Percentiles rank a stretch among this genome's conserved stretches.
Conservation (phyloP, 2,888 invertebrate species). For the Anarsia innoxiella region DNA sequence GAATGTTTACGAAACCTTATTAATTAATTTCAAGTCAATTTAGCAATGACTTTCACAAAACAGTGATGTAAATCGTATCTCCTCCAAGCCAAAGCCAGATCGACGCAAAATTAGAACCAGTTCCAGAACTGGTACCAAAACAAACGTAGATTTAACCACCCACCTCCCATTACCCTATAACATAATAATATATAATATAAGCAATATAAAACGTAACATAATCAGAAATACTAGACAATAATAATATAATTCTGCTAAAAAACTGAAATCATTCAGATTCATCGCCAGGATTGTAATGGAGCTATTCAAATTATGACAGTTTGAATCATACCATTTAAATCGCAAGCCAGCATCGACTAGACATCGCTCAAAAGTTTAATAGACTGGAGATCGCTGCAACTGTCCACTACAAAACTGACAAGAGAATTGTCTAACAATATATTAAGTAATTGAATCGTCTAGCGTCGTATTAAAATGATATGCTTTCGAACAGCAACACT, state of each 20-base stretch:
- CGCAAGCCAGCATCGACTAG: constrained; percentile 52
- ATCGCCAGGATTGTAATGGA: constrained; percentile 46
- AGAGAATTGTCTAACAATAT: constrained; percentile 68
- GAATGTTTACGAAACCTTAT: too few species aligned
- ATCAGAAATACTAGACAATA: constrained; percentile 72
- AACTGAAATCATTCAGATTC: constrained; percentile 67
- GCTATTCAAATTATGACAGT: constrained; percentile 23
- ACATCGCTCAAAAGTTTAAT: constrained; percentile 33
- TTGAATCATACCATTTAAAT: constrained; percentile 23
- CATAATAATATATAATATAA: constrained; percentile 73
- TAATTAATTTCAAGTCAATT: too few species aligned
- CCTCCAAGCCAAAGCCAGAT: too few species aligned
- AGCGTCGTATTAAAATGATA: constrained; percentile 70
- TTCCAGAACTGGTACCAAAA: too few species aligned
- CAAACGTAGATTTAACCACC: too few species aligned
- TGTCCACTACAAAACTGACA: constrained; percentile 50
- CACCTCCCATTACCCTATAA: too few species aligned
- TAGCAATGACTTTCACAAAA: too few species aligned
- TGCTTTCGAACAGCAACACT: constrained; percentile 70
- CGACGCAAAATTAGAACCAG: too few species aligned
- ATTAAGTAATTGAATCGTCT: constrained; percentile 65
- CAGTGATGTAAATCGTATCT: too few species aligned
- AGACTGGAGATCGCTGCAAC: constrained; percentile 22
- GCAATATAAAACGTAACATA: constrained; percentile 75
- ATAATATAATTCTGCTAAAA: constrained; percentile 74